phyloP scores from a whole-genome alignment of 2,888 invertebrate species.

The Tiphia femorata region DNA sequence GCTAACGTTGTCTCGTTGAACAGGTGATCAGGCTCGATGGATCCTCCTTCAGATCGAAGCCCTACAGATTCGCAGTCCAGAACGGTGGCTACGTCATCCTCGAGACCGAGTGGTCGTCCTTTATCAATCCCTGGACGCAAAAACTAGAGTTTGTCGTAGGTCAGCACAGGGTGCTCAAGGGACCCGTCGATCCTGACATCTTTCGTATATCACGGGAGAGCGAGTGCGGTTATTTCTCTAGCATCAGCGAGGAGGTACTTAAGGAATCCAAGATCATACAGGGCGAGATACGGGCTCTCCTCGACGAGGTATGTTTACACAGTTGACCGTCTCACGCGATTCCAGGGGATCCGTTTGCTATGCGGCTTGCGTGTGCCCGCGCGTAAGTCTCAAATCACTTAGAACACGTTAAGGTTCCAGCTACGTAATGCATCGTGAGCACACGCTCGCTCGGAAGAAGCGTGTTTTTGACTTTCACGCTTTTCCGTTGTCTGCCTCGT shows the following conservation, averaged over 20 bases:
- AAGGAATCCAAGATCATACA: conserved; percentile 75
- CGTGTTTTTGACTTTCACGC: no score
- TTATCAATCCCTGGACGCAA: conserved; percentile 93
- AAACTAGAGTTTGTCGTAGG: conserved; percentile 91
- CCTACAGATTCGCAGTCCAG: conserved; percentile 83
- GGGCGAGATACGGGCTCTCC: conserved; percentile 77
- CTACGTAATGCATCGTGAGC: no score
- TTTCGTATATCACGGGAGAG: conserved; percentile 72
- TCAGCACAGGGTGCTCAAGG: conserved; percentile 82
- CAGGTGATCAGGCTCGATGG: conserved; percentile 81
- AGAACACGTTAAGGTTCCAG: no score
- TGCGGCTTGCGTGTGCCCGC: no score
- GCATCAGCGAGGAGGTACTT: conserved; percentile 74
- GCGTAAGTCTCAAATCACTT: no score
- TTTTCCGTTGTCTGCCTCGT: no score
- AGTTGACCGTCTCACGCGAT: no score
- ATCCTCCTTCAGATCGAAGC: conserved; percentile 80
- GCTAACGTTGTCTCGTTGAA: conserved; percentile 38
- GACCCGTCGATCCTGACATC: conserved; percentile 82
- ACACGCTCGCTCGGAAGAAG: no score
- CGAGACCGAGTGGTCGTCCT: conserved; percentile 94
- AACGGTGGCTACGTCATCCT: conserved; percentile 88
- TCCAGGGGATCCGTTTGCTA: no score
- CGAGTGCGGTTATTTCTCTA: conserved; percentile 60
- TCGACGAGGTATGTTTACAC: conserved; percentile 75